Evolutionary conservation across 1,140 invertebrate genomes (phyloP).

Genomic region (Eumeta japonica): DNA sequence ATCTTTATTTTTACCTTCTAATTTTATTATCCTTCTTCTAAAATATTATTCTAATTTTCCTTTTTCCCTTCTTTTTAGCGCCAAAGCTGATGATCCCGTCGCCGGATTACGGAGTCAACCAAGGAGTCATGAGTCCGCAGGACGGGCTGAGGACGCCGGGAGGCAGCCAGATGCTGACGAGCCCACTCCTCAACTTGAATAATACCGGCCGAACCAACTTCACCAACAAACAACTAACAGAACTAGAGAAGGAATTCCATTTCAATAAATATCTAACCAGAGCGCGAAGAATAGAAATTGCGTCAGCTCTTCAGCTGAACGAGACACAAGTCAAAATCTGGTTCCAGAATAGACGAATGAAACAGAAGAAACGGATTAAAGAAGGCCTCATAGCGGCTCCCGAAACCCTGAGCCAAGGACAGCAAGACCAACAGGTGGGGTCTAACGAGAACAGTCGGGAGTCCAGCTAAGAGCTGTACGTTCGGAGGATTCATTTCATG

Average conservation of each 20-base stretch:
- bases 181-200: slow-evolving; percentile 65
- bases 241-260: slow-evolving; percentile 98
- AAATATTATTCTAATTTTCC: too few species aligned
- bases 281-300: slow-evolving; percentile 95
- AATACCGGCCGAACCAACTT: slow-evolving; percentile 95
- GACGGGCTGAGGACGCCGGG: slow-evolving; percentile 43
- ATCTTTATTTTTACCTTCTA: too few species aligned
- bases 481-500: too few species aligned
- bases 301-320: slow-evolving; percentile 91
- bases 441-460: slow-evolving; percentile 65
- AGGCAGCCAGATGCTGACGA: slow-evolving; percentile 40
- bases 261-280: slow-evolving; percentile 98
- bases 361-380: slow-evolving; percentile 91
- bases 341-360: slow-evolving; percentile 93
- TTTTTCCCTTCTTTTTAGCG: too few species aligned
- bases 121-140: slow-evolving; percentile 38
- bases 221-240: slow-evolving; percentile 98
- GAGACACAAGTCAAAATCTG: slow-evolving; percentile 93
- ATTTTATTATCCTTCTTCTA: too few species aligned
- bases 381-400: slow-evolving; percentile 70
- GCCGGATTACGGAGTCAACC: slow-evolving; percentile 44
- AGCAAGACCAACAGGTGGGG: slow-evolving; percentile 31
- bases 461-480: slow-evolving; percentile 58
- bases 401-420: slow-evolving; percentile 33
- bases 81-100: slow-evolving; percentile 65